phyloP scores from a whole-genome alignment of 2,113 vertebrate species.

The Cettia cetti region DNA sequence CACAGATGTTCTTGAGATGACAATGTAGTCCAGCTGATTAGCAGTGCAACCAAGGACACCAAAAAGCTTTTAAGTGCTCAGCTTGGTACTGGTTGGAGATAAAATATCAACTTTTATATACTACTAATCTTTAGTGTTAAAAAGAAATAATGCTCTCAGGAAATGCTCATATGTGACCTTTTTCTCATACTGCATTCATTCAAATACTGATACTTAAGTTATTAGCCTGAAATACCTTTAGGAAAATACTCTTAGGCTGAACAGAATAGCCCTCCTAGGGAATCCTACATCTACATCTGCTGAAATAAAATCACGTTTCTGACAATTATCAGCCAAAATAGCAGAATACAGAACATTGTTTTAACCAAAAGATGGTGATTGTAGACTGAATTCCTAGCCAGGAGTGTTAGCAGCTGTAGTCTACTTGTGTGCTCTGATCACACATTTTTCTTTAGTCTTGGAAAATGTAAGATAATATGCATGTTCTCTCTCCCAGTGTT shows the following conservation, averaged over 20 bases:
- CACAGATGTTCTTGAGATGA: neutral
- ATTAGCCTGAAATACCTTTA: neutral
- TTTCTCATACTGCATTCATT: neutral
- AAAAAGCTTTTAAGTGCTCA: neutral
- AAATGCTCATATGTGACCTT: neutral
- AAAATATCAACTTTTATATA: neutral
- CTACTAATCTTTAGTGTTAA: neutral
- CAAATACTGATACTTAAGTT: neutral
- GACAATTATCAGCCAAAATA: neutral
- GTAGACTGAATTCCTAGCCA: neutral
- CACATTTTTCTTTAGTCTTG: accelerated
- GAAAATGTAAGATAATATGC: neutral
- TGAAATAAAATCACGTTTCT: neutral
- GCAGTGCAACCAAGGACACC: neutral
- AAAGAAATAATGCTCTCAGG: neutral
- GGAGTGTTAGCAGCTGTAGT: neutral
- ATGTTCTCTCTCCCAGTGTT: neutral
- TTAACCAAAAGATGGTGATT: neutral
- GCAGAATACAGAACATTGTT: neutral
- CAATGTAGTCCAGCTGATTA: neutral
- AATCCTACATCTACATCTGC: neutral
- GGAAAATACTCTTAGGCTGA: neutral
- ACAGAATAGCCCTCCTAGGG: neutral
- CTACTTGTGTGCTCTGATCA: neutral
- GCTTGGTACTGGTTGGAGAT: neutral